phyloP scores from a whole-genome alignment of 2,113 vertebrate species.

The Lagopus leucura region DNA sequence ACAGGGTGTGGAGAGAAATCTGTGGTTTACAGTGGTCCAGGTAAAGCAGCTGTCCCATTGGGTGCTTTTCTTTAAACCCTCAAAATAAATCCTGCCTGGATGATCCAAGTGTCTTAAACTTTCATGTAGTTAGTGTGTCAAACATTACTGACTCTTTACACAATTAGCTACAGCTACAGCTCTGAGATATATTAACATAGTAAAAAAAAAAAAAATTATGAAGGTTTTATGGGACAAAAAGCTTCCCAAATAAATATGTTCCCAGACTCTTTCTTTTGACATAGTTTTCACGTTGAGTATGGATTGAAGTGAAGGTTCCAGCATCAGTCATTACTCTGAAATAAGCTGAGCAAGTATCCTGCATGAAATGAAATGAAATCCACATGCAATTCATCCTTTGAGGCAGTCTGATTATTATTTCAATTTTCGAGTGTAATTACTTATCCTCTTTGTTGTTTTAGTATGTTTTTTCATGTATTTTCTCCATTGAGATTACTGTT shows the following conservation, averaged over 20 bases:
- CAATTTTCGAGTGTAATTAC: background rate
- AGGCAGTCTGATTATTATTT: slow-evolving; percentile 7
- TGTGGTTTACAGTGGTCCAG: background rate
- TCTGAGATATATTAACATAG: background rate
- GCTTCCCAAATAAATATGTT: background rate
- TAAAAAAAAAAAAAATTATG: background rate
- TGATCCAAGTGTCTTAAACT: background rate
- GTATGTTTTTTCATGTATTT: background rate
- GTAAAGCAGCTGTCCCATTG: background rate
- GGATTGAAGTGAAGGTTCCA: background rate
- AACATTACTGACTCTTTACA: background rate
- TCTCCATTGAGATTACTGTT: background rate
- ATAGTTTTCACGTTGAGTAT: background rate
- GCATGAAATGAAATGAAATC: background rate
- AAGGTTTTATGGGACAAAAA: background rate
- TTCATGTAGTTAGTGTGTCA: background rate
- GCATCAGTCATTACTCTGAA: background rate
- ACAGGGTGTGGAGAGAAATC: background rate
- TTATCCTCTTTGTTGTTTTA: background rate
- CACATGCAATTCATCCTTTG: background rate
- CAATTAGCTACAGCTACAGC: background rate
- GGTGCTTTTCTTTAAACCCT: background rate
- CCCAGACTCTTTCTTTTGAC: background rate
- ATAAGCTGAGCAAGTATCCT: background rate
- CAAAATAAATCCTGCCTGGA: background rate